Evolutionary conservation across 2,797 vertebrate species (phyloP).

Genomic region (Myotis findleyi): DNA sequence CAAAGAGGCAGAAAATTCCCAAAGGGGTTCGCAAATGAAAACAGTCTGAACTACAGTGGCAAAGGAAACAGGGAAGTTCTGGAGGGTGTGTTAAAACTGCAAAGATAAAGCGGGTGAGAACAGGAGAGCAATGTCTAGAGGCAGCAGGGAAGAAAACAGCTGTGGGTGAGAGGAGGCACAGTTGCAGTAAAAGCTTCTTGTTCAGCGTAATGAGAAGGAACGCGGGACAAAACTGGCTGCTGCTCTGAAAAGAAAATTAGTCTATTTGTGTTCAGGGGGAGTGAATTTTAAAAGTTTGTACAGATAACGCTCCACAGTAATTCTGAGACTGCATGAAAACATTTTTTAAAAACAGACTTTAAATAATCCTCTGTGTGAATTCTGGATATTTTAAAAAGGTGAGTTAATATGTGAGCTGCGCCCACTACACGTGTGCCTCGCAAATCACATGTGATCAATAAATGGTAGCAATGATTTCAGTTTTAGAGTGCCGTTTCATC

Average conservation of each 20-base stretch:
- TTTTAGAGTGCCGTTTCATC: background rate
- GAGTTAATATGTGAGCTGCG: background rate
- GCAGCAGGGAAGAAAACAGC: background rate
- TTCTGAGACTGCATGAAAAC: background rate
- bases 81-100: background rate
- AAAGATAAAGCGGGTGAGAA: background rate
- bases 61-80: background rate
- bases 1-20: slow-evolving; percentile 26
- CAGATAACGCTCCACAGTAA: background rate
- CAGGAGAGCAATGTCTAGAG: background rate
- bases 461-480: background rate
- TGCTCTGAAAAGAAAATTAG: background rate
- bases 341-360: background rate
- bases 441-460: background rate
- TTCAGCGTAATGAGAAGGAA: background rate
- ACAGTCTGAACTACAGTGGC: background rate
- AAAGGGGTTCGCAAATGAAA: background rate
- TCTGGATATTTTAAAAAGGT: background rate
- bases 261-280: background rate
- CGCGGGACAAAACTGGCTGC: background rate
- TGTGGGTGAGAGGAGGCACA: background rate
- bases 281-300: background rate
- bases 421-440: background rate
- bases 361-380: background rate
- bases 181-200: background rate